Conservation (phyloP, 2,113 vertebrate genomes). For the Redunca redunca region DNA sequence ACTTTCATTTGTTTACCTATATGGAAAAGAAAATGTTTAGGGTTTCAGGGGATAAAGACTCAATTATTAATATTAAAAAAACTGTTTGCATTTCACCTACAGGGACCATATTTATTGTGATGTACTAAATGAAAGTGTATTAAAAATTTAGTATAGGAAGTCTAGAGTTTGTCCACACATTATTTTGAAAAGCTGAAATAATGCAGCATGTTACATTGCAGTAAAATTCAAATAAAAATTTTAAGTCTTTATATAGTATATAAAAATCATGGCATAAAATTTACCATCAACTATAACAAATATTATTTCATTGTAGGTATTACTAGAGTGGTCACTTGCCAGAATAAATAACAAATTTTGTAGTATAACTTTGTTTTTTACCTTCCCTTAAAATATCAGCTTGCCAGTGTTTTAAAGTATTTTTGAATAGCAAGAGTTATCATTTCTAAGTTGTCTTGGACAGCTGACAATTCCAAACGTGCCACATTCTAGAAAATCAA, state of each 20-base stretch:
- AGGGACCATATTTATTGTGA: background rate
- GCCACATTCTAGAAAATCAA: background rate
- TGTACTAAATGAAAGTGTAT: rapidly evolving
- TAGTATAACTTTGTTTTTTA: background rate
- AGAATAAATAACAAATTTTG: background rate
- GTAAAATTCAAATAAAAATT: background rate
- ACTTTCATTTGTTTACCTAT: background rate
- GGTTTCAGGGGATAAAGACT: background rate
- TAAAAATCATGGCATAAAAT: background rate
- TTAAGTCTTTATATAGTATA: background rate
- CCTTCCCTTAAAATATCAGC: background rate
- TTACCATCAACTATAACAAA: background rate
- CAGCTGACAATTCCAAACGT: background rate
- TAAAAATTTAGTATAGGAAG: background rate
- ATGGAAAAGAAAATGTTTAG: background rate
- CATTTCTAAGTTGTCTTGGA: background rate
- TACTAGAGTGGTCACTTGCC: background rate
- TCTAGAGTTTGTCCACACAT: rapidly evolving
- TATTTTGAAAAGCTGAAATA: background rate
- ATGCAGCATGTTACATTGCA: background rate
- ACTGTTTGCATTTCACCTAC: background rate
- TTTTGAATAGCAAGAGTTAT: background rate
- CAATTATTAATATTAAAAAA: background rate
- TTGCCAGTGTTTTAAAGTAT: background rate
- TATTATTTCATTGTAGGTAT: background rate